Evolutionary conservation across 2,113 vertebrate species (phyloP).

Genomic region (Lasiurus cinereus): DNA sequence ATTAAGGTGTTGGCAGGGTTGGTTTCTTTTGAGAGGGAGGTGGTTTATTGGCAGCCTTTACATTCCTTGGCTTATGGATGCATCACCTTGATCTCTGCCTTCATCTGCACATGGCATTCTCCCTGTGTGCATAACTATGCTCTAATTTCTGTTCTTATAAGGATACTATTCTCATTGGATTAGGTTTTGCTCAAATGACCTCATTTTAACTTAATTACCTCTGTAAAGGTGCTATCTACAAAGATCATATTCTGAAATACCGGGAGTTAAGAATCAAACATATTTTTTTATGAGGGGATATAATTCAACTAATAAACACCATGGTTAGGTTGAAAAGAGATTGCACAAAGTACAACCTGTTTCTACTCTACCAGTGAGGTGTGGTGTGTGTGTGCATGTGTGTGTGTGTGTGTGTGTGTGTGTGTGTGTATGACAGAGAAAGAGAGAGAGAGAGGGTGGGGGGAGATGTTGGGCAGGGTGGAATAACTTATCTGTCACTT

Average conservation of each 20-base stretch:
- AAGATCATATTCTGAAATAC: not conserved
- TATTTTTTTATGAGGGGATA: not conserved
- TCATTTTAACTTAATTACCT: not conserved
- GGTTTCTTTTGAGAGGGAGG: not conserved
- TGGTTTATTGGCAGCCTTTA: not conserved
- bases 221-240: not conserved
- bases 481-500: not conserved
- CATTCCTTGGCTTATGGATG: too few species aligned
- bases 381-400: not conserved
- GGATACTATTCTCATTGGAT: not conserved
- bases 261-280: not conserved
- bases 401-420: too few species aligned
- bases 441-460: too few species aligned
- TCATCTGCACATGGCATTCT: not conserved
- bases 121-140: not conserved
- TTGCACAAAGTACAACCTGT: not conserved
- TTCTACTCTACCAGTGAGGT: not conserved
- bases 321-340: not conserved
- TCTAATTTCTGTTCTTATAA: not conserved
- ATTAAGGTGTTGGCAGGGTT: not conserved
- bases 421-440: too few species aligned
- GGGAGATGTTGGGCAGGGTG: too few species aligned
- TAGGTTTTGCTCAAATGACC: not conserved
- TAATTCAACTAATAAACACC: not conserved
- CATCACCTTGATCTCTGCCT: not conserved